Evolutionary conservation across 2,113 vertebrate species (phyloP).

Genomic region (Amblyornis subalaris): DNA sequence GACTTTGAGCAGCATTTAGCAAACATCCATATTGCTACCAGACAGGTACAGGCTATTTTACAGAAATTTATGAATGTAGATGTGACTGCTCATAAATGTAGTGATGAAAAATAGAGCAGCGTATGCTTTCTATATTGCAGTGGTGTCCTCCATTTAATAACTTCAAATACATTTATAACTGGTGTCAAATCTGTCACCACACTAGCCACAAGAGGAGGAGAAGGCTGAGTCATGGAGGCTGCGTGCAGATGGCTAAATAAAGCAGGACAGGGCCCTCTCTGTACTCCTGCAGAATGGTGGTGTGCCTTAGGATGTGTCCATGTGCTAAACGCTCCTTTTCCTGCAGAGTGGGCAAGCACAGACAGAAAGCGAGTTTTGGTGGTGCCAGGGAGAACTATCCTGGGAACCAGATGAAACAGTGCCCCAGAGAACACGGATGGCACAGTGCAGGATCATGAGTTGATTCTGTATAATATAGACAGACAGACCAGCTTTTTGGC

Average conservation of each 20-base stretch:
- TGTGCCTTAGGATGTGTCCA: neutral
- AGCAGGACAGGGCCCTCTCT: neutral
- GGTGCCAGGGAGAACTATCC: rapidly evolving
- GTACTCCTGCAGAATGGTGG: neutral
- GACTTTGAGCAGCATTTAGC: neutral
- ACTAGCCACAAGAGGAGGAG: neutral
- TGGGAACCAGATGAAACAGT: rapidly evolving
- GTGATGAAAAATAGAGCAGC: neutral
- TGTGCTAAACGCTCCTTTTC: neutral
- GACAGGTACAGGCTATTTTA: neutral
- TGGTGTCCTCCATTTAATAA: neutral
- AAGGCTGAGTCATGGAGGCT: neutral
- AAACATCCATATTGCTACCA: neutral
- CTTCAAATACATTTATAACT: neutral
- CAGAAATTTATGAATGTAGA: neutral
- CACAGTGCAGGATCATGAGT: rapidly evolving
- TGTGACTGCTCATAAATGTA: neutral
- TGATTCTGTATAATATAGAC: neutral
- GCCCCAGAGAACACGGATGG: rapidly evolving
- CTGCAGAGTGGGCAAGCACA: neutral
- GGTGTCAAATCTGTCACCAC: neutral
- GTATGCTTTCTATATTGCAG: neutral
- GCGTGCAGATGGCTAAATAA: neutral
- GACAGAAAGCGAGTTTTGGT: neutral
- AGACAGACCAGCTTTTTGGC: neutral